Conservation (phyloP, 2,113 vertebrate species). For the Gallinago media region DNA sequence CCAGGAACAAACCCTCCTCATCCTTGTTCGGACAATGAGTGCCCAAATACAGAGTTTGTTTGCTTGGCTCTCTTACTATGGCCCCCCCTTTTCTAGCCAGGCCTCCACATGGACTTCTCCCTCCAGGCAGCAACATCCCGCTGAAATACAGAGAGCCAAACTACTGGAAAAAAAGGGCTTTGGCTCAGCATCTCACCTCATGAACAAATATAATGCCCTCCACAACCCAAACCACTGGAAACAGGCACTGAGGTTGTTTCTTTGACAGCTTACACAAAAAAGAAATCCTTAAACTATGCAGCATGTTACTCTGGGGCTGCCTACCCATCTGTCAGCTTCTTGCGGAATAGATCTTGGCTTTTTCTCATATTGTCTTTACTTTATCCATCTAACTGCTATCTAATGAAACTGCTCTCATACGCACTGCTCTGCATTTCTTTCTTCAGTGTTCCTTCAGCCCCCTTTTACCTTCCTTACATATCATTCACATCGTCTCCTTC, state of each 20-base stretch:
- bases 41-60: not conserved
- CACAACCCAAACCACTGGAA: not conserved
- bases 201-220: not conserved
- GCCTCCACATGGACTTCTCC: not conserved
- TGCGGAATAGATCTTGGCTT: not conserved
- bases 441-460: not conserved
- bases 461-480: not conserved
- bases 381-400: not conserved
- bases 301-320: not conserved
- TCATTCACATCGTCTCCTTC: not conserved
- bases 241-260: not conserved
- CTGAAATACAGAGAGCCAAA: not conserved
- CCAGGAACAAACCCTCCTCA: not conserved
- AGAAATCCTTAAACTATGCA: not conserved
- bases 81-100: not conserved
- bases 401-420: not conserved
- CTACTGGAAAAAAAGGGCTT: not conserved
- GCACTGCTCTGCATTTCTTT: not conserved
- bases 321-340: not conserved
- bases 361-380: not conserved
- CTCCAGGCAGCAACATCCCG: accelerated
- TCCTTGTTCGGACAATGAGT: not conserved
- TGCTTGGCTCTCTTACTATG: not conserved
- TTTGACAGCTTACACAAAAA: not conserved
- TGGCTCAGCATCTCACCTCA: not conserved